phyloP scores from a whole-genome alignment of 1,140 invertebrate genomes.

The Amyelois transitella region DNA sequence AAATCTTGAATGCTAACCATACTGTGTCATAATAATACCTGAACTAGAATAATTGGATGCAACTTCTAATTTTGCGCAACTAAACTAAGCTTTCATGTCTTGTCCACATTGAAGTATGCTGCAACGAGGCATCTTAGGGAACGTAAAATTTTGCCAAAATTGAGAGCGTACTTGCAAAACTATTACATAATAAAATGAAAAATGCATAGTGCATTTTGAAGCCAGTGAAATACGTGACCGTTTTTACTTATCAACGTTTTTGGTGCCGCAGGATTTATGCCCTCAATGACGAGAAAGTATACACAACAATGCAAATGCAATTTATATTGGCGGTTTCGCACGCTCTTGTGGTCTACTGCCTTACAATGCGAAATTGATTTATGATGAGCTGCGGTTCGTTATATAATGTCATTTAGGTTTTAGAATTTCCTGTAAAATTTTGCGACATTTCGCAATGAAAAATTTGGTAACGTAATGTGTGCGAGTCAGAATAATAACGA shows the following conservation, averaged over 20 bases:
- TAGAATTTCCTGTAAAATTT: not conserved
- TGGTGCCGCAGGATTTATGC: not conserved
- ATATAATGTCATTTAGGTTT: slow-evolving; percentile 3
- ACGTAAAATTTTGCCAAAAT: not conserved
- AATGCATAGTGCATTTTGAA: not conserved
- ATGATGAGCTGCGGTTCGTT: slow-evolving; percentile 38
- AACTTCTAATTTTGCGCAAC: slow-evolving; percentile 29
- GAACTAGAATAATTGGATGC: slow-evolving; percentile 4
- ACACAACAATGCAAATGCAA: not conserved
- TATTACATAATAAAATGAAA: not conserved
- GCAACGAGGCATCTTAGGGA: slow-evolving; percentile 14
- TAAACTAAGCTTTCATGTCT: slow-evolving; percentile 14
- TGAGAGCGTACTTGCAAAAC: slow-evolving; percentile 1
- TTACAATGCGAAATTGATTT: slow-evolving; percentile 33
- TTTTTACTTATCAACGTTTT: not conserved
- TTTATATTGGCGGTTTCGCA: slow-evolving; percentile 14
- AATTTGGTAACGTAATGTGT: not conserved
- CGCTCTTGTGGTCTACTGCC: slow-evolving; percentile 11
- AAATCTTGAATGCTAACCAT: slow-evolving; percentile 11
- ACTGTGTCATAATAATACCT: slow-evolving; percentile 9
- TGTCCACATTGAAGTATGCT: slow-evolving; percentile 7
- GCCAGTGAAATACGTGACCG: not conserved
- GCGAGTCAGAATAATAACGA: not conserved
- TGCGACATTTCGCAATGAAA: not conserved
- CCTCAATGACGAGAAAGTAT: slow-evolving; percentile 14